Percentiles rank a stretch among this genome's conserved stretches.
Conservation (phyloP, 37 sponge, comb jelly and placozoan species). For the Geodia barretti region DNA sequence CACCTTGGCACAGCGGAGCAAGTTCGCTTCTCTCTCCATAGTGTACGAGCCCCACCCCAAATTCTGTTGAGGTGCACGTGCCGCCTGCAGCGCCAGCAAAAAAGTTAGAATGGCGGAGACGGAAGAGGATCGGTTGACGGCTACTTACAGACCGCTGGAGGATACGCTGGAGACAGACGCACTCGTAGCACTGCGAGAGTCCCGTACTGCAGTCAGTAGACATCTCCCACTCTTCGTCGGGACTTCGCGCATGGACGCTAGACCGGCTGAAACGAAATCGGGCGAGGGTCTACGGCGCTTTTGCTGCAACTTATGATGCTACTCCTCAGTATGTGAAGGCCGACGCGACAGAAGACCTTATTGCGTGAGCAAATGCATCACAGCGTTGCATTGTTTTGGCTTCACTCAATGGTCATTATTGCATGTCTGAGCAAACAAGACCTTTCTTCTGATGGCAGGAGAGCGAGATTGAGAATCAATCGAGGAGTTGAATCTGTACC, state of each 20-base stretch:
- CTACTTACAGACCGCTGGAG: neutral
- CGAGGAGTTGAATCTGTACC: constrained; percentile 29
- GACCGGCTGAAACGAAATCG: neutral
- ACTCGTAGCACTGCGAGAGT: neutral
- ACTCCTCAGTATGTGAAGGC: constrained; percentile 34
- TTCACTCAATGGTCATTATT: neutral
- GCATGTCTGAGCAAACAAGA: too few species aligned
- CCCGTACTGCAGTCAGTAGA: neutral
- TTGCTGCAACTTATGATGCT: constrained; percentile 8
- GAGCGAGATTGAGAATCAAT: constrained; percentile 32
- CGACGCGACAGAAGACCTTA: neutral
- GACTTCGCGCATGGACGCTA: neutral
- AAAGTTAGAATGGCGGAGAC: neutral
- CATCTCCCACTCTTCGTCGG: neutral
- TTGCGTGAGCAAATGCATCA: constrained; percentile 17
- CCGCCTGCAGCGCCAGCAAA: neutral
- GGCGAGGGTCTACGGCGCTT: constrained; percentile 1
- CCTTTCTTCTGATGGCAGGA: constrained; percentile 18
- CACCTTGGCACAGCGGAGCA: constrained; percentile 62
- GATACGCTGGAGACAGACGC: neutral
- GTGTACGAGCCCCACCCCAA: constrained; percentile 10
- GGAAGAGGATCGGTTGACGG: neutral
- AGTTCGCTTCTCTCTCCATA: constrained; percentile 45
- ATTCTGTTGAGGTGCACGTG: neutral
- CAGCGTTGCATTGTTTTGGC: too few species aligned